phyloP scores from a whole-genome alignment of 92 coral and sea anemone species.

The Paramuricea clavata region DNA sequence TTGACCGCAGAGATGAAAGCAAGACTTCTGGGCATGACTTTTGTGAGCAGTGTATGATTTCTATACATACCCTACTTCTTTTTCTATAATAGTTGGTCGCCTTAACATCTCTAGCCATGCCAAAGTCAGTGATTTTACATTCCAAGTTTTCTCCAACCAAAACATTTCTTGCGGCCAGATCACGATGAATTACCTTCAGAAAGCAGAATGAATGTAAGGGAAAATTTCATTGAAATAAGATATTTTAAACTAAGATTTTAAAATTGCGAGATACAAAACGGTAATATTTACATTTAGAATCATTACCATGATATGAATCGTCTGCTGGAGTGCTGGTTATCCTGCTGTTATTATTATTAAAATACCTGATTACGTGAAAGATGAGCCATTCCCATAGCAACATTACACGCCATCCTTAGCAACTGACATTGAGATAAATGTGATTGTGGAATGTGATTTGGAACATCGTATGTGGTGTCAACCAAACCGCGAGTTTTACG shows the following conservation, averaged over 20 bases:
- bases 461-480: conserved; percentile 51
- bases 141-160: conserved; percentile 5
- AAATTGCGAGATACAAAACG: no score
- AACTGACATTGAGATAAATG: conserved; percentile 51
- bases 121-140: conserved; percentile 37
- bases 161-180: conserved; percentile 36
- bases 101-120: conserved; percentile 23
- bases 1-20: no score
- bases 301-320: no score
- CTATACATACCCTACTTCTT: not conserved
- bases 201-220: no score
- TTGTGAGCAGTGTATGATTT: not conserved
- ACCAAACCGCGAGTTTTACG: conserved; percentile 69
- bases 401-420: conserved; percentile 69
- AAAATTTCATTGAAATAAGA: no score
- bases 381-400: conserved; percentile 76
- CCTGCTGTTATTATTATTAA: no score
- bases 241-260: no score
- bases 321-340: no score
- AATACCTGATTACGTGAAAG: conserved; percentile 63
- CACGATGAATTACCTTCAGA: conserved; percentile 14
- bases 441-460: conserved; percentile 33
- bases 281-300: no score
- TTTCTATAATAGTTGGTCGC: not conserved
- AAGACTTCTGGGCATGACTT: not conserved